These are phyloP conservation scores for Sebastes hubbsi DNA, from an alignment of 2,797 vertebrate species.

Conservation along the genomic window DNA sequence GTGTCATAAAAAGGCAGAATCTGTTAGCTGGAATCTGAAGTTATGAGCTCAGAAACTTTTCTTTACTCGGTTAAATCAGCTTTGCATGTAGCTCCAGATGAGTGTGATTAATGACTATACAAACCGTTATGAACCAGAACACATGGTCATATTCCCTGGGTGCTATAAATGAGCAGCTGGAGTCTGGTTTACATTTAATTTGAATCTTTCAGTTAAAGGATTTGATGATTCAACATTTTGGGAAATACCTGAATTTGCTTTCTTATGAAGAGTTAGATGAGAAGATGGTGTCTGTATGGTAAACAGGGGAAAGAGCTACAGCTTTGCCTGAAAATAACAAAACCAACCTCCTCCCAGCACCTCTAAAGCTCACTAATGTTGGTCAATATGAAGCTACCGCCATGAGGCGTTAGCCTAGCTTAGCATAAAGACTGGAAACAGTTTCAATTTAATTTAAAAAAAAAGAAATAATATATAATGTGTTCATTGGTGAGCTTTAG, in stretches of 20 bases:
- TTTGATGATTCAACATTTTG: neutral
- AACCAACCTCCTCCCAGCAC: neutral
- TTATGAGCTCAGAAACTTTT: slow-evolving; percentile 5
- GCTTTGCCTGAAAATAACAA: neutral
- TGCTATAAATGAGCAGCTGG: neutral
- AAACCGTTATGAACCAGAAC: neutral
- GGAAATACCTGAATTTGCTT: neutral
- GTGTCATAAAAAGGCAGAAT: neutral
- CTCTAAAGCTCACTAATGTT: neutral
- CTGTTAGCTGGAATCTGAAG: neutral
- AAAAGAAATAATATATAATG: no score
- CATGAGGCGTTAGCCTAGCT: no score
- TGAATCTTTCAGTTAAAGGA: neutral
- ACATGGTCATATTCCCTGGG: neutral
- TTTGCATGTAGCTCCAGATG: slow-evolving; percentile 11
- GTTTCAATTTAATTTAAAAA: no score
- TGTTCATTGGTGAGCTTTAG: neutral
- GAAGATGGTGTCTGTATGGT: neutral
- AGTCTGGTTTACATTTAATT: neutral
- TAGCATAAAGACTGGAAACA: no score
- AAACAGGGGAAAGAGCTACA: neutral
- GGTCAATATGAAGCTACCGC: no score
- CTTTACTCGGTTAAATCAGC: neutral
- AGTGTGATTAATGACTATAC: neutral
- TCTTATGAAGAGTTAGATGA: neutral